These are phyloP conservation scores for Adrianichthys oophorus DNA, from an alignment of 2,797 vertebrate species.

Conservation along the genomic window DNA sequence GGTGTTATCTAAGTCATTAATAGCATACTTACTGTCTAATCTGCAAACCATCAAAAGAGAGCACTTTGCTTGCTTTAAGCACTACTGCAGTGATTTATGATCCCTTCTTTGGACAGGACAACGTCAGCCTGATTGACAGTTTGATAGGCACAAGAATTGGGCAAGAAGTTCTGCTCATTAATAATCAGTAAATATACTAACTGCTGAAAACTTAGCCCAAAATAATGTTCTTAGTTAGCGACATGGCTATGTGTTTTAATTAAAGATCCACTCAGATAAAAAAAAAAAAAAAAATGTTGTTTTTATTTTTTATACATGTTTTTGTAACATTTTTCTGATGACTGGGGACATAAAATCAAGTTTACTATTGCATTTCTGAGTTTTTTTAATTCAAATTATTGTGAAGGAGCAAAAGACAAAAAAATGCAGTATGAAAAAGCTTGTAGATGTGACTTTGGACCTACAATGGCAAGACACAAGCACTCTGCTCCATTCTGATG, in stretches of 20 bases:
- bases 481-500: too few relatives aligned
- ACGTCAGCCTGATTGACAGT: constrained; percentile 47
- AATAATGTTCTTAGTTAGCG: constrained; percentile 25
- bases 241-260: background rate
- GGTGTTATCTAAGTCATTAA: constrained; percentile 74
- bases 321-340: background rate
- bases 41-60: constrained; percentile 57
- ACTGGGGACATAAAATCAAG: too few relatives aligned
- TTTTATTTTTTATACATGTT: background rate
- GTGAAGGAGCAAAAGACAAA: too few relatives aligned
- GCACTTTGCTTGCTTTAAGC: constrained; percentile 42
- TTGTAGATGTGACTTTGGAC: too few relatives aligned
- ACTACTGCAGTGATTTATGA: constrained; percentile 45
- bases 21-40: constrained; percentile 58
- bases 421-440: too few relatives aligned
- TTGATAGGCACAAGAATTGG: constrained; percentile 25
- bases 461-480: too few relatives aligned
- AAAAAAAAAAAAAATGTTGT: too few relatives aligned
- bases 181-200: constrained; percentile 59
- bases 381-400: too few relatives aligned
- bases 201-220: constrained; percentile 26
- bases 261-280: too few relatives aligned
- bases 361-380: too few relatives aligned
- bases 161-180: constrained; percentile 18
- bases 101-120: constrained; percentile 51